phyloP scores from a whole-genome alignment of 2,797 vertebrate genomes.

The Cetoscarus ocellatus region DNA sequence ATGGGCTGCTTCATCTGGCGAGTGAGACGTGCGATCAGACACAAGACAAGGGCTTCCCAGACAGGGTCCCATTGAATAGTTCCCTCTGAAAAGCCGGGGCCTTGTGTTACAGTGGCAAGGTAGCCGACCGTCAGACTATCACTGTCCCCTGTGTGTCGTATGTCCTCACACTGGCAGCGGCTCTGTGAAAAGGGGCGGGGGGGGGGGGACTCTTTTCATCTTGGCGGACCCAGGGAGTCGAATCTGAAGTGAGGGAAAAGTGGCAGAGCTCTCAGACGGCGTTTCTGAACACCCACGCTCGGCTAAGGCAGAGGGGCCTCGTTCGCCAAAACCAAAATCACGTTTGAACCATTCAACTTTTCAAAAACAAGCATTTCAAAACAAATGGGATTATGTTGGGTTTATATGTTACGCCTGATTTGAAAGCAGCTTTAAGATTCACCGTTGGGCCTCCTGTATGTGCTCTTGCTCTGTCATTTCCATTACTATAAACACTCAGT shows the following conservation, averaged over 20 bases:
- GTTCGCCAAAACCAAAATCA: constrained; percentile 43
- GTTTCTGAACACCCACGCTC: constrained; percentile 64
- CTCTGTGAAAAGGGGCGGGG: constrained; percentile 44
- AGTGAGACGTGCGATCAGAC: constrained; percentile 77
- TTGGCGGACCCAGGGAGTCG: constrained; percentile 62
- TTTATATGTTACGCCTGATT: constrained; percentile 74
- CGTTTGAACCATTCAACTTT: constrained; percentile 58
- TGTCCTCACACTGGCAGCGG: constrained; percentile 71
- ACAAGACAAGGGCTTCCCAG: constrained; percentile 81
- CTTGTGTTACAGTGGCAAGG: constrained; percentile 80
- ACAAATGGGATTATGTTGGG: constrained; percentile 75
- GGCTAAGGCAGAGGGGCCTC: constrained; percentile 42
- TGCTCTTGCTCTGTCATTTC: constrained; percentile 57
- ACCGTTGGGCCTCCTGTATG: constrained; percentile 55
- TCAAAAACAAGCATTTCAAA: constrained; percentile 70
- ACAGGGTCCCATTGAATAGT: constrained; percentile 79
- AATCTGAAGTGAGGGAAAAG: constrained; percentile 61
- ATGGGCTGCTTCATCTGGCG: constrained; percentile 81
- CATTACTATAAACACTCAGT: constrained; percentile 53
- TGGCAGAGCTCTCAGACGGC: constrained; percentile 61
- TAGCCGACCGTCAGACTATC: constrained; percentile 74
- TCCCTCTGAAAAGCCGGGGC: constrained; percentile 77
- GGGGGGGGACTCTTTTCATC: constrained; percentile 71
- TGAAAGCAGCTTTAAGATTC: constrained; percentile 69
- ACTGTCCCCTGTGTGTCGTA: constrained; percentile 74